phyloP scores from a whole-genome alignment of 2,113 vertebrate species.

The Salminus brasiliensis region DNA sequence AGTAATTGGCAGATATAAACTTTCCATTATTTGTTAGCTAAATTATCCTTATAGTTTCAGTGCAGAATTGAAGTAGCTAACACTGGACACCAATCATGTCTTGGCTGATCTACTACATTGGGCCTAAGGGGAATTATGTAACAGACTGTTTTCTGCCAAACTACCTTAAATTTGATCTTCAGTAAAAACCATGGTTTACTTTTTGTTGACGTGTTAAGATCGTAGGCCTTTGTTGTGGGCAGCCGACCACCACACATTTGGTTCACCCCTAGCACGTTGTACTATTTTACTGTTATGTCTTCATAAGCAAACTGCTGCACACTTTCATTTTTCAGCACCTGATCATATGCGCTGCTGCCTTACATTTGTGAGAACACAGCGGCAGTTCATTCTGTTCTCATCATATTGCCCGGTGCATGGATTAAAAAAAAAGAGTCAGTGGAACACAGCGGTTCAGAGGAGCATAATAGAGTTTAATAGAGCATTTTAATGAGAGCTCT shows the following conservation, averaged over 20 bases:
- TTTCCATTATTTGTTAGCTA: too few relatives aligned
- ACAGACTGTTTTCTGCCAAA: too few relatives aligned
- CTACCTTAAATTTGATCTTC: too few relatives aligned
- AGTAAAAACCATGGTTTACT: too few relatives aligned
- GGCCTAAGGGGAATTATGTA: too few relatives aligned
- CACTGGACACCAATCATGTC: too few relatives aligned
- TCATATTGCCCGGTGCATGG: slow-evolving; percentile 21
- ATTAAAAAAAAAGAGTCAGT: slow-evolving; percentile 22
- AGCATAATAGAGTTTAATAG: slow-evolving; percentile 54
- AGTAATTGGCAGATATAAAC: too few relatives aligned
- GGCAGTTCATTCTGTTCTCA: slow-evolving; percentile 6
- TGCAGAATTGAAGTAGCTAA: too few relatives aligned
- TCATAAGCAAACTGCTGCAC: neutral
- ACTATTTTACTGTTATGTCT: neutral
- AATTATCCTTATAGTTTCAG: too few relatives aligned
- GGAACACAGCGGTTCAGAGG: slow-evolving; percentile 44
- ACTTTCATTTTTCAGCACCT: slow-evolving; percentile 29
- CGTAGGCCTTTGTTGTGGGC: neutral
- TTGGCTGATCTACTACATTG: too few relatives aligned
- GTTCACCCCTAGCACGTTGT: neutral
- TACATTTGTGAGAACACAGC: slow-evolving; percentile 16
- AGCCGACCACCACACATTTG: neutral
- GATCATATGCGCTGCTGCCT: slow-evolving; percentile 19
- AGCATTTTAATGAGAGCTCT: slow-evolving; percentile 60
- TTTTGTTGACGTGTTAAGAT: neutral